Base-by-base conservation (phyloP, 2,888 invertebrate species). In the Caenorhabditis zanzibari region DNA sequence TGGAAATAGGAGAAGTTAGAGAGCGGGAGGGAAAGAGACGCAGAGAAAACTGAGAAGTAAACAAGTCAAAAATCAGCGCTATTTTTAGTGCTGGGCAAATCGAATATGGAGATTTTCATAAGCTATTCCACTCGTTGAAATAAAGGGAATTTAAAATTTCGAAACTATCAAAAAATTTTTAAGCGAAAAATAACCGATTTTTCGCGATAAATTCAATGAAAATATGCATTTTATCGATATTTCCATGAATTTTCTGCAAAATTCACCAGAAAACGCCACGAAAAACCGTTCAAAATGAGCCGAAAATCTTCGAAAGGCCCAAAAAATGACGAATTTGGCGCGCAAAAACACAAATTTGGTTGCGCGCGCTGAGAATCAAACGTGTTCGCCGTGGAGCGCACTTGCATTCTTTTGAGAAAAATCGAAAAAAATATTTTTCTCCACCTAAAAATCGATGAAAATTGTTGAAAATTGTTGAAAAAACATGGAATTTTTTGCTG, bases 281-380 rank as follows among this genome's bases (percentile, higher is more conserved):
- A 7, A 54, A 22, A 54, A 74, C 26, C 16, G 24, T 28, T n/a
- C 12, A 28, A 19, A 52, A 38, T 66, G 49, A 35, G n/a, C 0
- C 49, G 12, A 19, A 38, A 1, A 44, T 4, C 41, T 32, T 24
- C 9, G n/a, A 7, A n/a, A 7, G 5, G 56, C 58, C 71, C 56
- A 44, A 56, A 71, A 58, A 47, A 41, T n/a, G 41, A 24, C 5
- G 41, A 38, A 38, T 26, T 24, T 54, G 16, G 68, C 59, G 35
- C 47, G 24, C 49, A 58, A 59, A 69, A 76, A 68, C 24, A 61
- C 76, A 59, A 77, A 77, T 77, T 77, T 77, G 69, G 77, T 77
- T 77, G 77, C 69, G 69, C 68, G 76, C 77, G 77, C 77, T 77
- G 77, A 69, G 77, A 77, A 77, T 77, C 69, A 69, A 77, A 77